Evolutionary conservation across 2,797 vertebrate genomes (phyloP).

Genomic region (Crocidura indochinensis): DNA sequence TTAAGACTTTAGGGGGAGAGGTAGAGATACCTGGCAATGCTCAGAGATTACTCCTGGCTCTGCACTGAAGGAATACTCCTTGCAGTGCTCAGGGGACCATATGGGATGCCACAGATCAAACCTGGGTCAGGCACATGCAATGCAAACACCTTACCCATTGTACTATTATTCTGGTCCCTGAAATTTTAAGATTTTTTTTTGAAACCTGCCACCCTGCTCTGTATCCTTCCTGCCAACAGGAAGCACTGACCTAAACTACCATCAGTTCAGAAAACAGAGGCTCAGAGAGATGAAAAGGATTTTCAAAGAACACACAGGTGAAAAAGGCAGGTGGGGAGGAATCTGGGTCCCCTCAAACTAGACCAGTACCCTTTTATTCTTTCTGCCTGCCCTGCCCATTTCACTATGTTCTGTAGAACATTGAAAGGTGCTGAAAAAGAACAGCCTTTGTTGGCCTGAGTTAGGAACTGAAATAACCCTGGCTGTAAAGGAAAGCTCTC

Average conservation of each 20-base stretch:
- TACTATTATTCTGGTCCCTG: too few relatives aligned
- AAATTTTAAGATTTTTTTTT: too few relatives aligned
- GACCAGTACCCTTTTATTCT: constrained; percentile 10
- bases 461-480: constrained; percentile 24
- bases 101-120: too few relatives aligned
- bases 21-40: too few relatives aligned
- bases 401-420: neutral
- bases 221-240: neutral
- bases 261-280: constrained; percentile 9
- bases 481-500: constrained; percentile 43
- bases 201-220: neutral
- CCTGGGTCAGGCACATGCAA: too few relatives aligned
- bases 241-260: constrained; percentile 15
- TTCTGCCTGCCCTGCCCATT: neutral
- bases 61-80: too few relatives aligned
- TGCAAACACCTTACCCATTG: too few relatives aligned
- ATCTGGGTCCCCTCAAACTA: constrained; percentile 27
- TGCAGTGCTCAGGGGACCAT: too few relatives aligned
- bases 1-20: too few relatives aligned
- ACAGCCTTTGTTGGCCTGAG: constrained; percentile 21
- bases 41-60: too few relatives aligned
- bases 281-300: constrained; percentile 11
- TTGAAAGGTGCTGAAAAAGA: constrained; percentile 31
- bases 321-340: neutral
- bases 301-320: constrained; percentile 32